A percentile compares a stretch with the other conserved stretches of the same genome.
Conservation (phyloP, 2,797 vertebrate genomes). For the Rhinophrynus dorsalis region DNA sequence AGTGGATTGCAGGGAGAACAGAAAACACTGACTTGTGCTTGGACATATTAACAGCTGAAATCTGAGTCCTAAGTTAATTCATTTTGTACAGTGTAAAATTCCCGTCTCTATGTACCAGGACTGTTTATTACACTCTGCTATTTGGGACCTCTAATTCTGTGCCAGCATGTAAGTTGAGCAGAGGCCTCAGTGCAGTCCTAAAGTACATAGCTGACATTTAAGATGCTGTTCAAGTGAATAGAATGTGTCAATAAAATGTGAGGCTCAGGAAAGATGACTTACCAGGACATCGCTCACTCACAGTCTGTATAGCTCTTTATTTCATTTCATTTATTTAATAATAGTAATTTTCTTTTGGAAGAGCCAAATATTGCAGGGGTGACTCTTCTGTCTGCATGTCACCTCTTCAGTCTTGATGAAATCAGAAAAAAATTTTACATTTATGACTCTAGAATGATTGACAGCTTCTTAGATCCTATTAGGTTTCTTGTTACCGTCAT, state of each 20-base stretch:
- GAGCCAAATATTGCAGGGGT: no score
- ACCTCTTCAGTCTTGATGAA: no score
- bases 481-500: no score
- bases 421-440: no score
- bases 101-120: conserved; percentile 58
- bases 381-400: no score
- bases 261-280: background rate
- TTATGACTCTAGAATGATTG: no score
- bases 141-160: conserved; percentile 63
- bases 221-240: conserved; percentile 58
- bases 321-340: no score
- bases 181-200: conserved; percentile 62
- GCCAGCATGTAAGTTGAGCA: conserved; percentile 61
- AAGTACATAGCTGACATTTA: conserved; percentile 61
- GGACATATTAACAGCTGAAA: conserved; percentile 63
- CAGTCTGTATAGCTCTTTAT: no score
- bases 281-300: background rate
- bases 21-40: conserved; percentile 49
- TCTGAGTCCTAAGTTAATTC: conserved; percentile 64
- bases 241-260: conserved; percentile 54
- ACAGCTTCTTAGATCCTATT: no score
- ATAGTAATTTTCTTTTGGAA: no score
- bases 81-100: conserved; percentile 69
- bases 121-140: conserved; percentile 66
- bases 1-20: no score